Base-by-base conservation (phyloP, 2,113 vertebrate genomes). In the Phodopus roborovskii region DNA sequence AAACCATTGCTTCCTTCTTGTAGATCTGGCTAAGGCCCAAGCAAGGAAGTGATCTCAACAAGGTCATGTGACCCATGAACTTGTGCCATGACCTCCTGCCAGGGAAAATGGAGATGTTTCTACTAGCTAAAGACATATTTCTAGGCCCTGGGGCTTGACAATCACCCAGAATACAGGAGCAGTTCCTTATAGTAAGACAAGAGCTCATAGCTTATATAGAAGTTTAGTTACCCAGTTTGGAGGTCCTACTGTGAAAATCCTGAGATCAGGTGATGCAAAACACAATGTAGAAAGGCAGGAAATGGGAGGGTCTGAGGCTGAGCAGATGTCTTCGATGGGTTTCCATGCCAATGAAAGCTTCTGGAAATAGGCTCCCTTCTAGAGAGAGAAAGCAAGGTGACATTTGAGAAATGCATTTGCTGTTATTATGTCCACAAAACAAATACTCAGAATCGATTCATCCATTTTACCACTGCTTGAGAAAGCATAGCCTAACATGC, bases 371-470 rank as follows among this genome's bases (percentile, higher is more conserved):
- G 36, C 66, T 22, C 48, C 42, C 53, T 96, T 4, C 84, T 77
- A 8, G 8, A 64, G 26, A 66, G 92, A 33, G 75, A 89, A 75
- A 90, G n/a, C 22, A 1, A 45, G 13, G 68, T 42, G 88, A 60
- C 53, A 48, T 91, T 87, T 94, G 90, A 58, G 78, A 66, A 56
- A 60, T 77, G 39, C 78, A 62, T 90, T 94, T 94, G 64, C 36
- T 75, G 30, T 92, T 81, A 30, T 53, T 92, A 60, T 94, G 66
- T n/a, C 77, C 90, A 30, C 68, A 39, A 83, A 71, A 39, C 42
- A 94, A 77, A 82, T 78, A 90, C 30, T 26, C 60, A 92, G 28
- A 19, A 74, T 1, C 20, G 33, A 24, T 39, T 74, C 60, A 50
- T 50, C 45, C 42, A 94, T 96, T 97, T 88, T 50, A 83, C 85